These are phyloP conservation scores for Cyclina sinensis DNA, from an alignment of 1,140 invertebrate species.

Conservation along the genomic window DNA sequence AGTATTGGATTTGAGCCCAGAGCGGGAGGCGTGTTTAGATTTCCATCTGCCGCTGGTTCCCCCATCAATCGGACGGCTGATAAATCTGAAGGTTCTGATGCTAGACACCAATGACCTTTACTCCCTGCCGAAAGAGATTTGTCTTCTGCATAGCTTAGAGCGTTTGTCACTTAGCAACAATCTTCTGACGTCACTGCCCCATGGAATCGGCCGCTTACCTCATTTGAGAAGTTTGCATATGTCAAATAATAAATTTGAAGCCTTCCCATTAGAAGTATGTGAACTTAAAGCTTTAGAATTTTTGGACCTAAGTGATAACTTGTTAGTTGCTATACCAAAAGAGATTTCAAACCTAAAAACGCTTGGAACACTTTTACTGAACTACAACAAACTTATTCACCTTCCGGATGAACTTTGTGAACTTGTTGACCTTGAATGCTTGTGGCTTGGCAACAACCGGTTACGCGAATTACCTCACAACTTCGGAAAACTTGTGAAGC, in stretches of 20 bases:
- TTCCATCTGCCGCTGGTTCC: conserved; percentile 83
- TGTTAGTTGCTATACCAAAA: conserved; percentile 76
- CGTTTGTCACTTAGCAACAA: conserved; percentile 86
- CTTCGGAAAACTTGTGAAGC: conserved; percentile 82
- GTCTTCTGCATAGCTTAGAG: conserved; percentile 83
- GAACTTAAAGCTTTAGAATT: conserved; percentile 83
- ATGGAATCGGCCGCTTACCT: conserved; percentile 80
- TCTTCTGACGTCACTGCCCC: conserved; percentile 80
- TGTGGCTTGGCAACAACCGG: conserved; percentile 86
- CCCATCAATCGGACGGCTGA: conserved; percentile 80
- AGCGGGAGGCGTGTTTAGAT: conserved; percentile 84
- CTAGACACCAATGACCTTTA: conserved; percentile 86
- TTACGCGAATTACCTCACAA: conserved; percentile 81
- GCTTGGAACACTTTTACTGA: conserved; percentile 84
- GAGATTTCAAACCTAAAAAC: conserved; percentile 82
- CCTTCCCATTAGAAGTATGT: conserved; percentile 82
- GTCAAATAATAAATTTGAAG: conserved; percentile 85
- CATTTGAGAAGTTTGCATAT: conserved; percentile 85
- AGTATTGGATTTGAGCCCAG: conserved; percentile 86
- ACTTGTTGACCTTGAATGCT: conserved; percentile 80
- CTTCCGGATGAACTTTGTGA: conserved; percentile 84
- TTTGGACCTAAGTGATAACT: conserved; percentile 85
- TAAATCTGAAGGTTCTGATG: conserved; percentile 83
- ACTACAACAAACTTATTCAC: conserved; percentile 82
- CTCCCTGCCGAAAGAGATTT: conserved; percentile 83